phyloP scores from a whole-genome alignment of 2,113 vertebrate species.

The Macquaria australasica region DNA sequence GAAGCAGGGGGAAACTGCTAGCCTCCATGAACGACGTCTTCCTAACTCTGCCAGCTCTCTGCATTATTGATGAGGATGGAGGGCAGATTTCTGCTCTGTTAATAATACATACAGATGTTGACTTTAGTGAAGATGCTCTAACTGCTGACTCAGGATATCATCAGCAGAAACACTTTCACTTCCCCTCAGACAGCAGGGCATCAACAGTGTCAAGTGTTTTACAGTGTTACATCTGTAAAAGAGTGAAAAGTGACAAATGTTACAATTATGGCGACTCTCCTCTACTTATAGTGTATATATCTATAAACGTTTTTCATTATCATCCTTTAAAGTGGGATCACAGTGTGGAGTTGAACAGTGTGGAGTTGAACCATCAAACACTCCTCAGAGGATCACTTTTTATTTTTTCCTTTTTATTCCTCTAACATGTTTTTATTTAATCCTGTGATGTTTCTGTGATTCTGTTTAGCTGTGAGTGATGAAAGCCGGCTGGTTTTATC shows the following conservation, averaged over 20 bases:
- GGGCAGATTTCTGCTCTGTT: conserved; percentile 20
- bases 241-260: too few species aligned
- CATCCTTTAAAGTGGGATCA: too few species aligned
- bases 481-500: background rate
- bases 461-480: background rate
- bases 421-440: background rate
- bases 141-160: background rate
- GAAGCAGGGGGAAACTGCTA: background rate
- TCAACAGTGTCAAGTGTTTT: too few species aligned
- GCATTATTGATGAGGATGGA: conserved; percentile 5
- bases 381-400: too few species aligned
- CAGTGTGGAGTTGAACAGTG: too few species aligned
- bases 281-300: too few species aligned
- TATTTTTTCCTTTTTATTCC: too few species aligned
- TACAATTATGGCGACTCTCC: too few species aligned
- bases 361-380: too few species aligned
- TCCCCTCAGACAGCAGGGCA: background rate
- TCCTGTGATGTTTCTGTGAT: background rate
- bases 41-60: background rate
- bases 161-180: background rate
- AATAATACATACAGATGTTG: conserved; percentile 19
- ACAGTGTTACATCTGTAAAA: too few species aligned
- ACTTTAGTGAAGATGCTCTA: background rate
- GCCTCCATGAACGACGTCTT: background rate
- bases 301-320: too few species aligned